phyloP scores from a whole-genome alignment of 2,888 invertebrate species.

The Cephus pulcher region DNA sequence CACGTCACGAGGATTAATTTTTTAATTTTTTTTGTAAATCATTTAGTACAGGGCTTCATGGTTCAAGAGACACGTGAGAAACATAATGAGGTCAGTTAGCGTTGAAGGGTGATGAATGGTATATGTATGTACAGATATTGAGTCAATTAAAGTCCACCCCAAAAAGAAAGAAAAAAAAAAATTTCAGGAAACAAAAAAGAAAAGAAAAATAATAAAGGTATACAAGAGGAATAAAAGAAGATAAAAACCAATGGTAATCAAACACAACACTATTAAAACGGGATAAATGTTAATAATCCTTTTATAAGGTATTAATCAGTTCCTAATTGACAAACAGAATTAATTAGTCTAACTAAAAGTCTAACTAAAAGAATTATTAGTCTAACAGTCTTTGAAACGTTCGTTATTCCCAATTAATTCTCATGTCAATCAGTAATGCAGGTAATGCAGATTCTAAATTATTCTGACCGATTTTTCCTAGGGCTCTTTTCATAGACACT shows the following conservation, averaged over 20 bases:
- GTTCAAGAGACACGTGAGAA: conserved; percentile 4
- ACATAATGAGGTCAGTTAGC: conserved; percentile 35
- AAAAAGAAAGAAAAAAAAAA: conserved; percentile 40
- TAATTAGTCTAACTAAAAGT: not conserved
- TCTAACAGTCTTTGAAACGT: not conserved
- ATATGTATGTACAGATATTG: conserved; percentile 27
- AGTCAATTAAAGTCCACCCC: conserved; percentile 69
- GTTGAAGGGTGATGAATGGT: conserved; percentile 27
- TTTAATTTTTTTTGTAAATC: not conserved
- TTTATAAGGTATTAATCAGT: not conserved
- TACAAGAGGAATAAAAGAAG: not conserved
- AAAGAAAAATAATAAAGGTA: conserved; percentile 23
- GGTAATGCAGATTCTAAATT: not conserved
- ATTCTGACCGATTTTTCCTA: not conserved
- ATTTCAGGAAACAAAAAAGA: conserved; percentile 40
- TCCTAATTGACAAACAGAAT: not conserved
- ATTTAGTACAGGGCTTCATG: not conserved
- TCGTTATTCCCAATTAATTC: not conserved
- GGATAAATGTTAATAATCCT: not conserved
- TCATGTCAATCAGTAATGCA: not conserved
- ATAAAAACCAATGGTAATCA: not conserved
- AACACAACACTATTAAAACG: not conserved
- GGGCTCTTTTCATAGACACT: not conserved
- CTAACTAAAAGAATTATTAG: not conserved
- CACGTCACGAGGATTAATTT: not conserved